Conservation (phyloP, 2,113 vertebrate species). For the Saccopteryx leptura region DNA sequence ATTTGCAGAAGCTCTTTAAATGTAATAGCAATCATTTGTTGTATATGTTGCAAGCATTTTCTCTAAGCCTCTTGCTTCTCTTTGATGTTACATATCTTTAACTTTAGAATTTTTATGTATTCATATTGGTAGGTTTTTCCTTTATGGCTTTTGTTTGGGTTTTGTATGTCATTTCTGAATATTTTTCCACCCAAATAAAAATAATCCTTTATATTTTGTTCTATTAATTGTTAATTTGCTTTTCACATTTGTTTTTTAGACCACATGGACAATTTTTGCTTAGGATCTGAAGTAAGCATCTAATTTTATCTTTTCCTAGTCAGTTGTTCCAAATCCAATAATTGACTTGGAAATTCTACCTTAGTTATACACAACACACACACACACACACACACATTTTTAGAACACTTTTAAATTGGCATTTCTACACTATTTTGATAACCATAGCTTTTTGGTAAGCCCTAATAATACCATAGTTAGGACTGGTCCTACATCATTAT, state of each 20-base stretch:
- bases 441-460: not conserved
- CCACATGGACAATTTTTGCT: not conserved
- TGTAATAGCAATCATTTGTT: not conserved
- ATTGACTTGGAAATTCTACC: not conserved
- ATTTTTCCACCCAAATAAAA: not conserved
- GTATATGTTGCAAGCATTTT: not conserved
- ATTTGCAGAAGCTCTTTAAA: not conserved
- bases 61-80: not conserved
- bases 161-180: not conserved
- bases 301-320: constrained; percentile 37
- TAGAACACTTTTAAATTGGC: not conserved
- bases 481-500: not conserved
- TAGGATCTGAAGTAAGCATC: not conserved
- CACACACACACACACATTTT: not conserved
- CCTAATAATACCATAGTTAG: not conserved
- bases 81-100: not conserved
- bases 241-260: not conserved
- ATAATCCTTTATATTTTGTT: not conserved
- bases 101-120: not conserved
- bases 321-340: not conserved
- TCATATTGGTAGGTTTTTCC: not conserved
- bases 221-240: not conserved
- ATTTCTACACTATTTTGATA: not conserved
- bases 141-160: not conserved
- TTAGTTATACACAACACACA: not conserved